Evolutionary conservation across 2,113 vertebrate genomes (phyloP).

Genomic region (Miniopterus natalensis): DNA sequence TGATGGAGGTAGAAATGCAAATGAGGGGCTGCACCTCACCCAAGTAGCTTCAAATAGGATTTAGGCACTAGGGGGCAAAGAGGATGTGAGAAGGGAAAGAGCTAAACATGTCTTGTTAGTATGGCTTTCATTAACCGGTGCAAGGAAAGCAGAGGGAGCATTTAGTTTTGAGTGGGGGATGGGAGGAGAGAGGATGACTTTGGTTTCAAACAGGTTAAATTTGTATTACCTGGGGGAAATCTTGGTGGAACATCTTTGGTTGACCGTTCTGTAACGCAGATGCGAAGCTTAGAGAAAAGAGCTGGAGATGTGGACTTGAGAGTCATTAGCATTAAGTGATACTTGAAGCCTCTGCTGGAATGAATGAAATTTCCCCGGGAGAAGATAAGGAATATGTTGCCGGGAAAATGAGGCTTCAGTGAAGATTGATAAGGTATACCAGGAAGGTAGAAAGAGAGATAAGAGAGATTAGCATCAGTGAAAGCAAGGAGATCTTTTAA

Average conservation of each 20-base stretch:
- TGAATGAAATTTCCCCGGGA: slow-evolving; percentile 28
- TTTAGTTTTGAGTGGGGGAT: background rate
- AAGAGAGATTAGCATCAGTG: background rate
- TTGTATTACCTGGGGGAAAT: background rate
- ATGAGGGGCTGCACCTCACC: background rate
- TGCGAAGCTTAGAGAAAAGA: slow-evolving; percentile 34
- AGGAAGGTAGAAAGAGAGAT: background rate
- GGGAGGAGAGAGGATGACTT: background rate
- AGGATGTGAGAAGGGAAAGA: background rate
- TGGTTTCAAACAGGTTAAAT: slow-evolving; percentile 46
- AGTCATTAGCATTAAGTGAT: slow-evolving; percentile 10
- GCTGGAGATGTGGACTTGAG: background rate
- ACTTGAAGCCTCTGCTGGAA: background rate
- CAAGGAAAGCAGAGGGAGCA: background rate
- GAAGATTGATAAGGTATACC: background rate
- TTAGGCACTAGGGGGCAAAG: background rate
- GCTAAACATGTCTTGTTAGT: slow-evolving; percentile 35
- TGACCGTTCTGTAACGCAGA: slow-evolving; percentile 2
- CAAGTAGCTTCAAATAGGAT: background rate
- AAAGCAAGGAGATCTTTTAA: slow-evolving; percentile 12
- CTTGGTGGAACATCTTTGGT: slow-evolving; percentile 3
- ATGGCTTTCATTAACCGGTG: background rate
- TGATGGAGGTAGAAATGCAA: background rate
- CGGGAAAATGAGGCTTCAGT: background rate
- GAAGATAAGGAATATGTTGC: background rate